Evolutionary conservation across 2,113 vertebrate species (phyloP), one percentile per base, ranked within the genome.

Genomic region (Callochromis pleurospilus): DNA sequence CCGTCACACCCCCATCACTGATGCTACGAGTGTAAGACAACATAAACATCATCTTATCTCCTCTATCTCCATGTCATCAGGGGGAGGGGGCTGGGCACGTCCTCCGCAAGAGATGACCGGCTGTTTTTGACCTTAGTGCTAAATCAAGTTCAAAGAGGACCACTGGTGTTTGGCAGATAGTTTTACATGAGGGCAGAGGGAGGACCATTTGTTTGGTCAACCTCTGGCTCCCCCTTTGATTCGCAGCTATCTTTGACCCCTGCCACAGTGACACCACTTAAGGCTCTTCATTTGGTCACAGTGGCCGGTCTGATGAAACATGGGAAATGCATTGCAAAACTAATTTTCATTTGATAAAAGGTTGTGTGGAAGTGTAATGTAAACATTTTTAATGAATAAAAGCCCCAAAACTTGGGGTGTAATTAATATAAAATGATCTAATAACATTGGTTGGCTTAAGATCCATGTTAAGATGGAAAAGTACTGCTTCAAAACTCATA

Each of bases 81-180:
- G 89, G 19, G 91, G 89, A 91, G 89, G 33, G 91, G 89, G 92
- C 96, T 94, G 96, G 88, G 92, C 96, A 92, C 93, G 88, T 91
- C 94, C 95, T 97, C 88, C 86, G 94, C 95, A 92, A 90, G 92
- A 95, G 92, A 95, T 87, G 92, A 91, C 95, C 87, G 87, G 95
- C 96, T 97, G 97, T 95, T 94, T 96, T 94, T 93, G 88, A 96
- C 95, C 96, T 93, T 83, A 86, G 93, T 94, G 96, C 96, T 97
- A 97, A 96, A 95, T 97, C 97, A 97, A 97, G 97, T 98, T 98
- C 97, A 98, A 98, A 98, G 97, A 95, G 94, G 96, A 91, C 38
- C 83, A 82, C 95, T 94, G 95, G 95, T 96, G 96, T 94, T 97
- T 96, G 94, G 93, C 95, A 95, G 96, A 97, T 97, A 94, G 94